Evolutionary conservation across 1,140 invertebrate species (phyloP).

Genomic region (Philaenus spumarius): DNA sequence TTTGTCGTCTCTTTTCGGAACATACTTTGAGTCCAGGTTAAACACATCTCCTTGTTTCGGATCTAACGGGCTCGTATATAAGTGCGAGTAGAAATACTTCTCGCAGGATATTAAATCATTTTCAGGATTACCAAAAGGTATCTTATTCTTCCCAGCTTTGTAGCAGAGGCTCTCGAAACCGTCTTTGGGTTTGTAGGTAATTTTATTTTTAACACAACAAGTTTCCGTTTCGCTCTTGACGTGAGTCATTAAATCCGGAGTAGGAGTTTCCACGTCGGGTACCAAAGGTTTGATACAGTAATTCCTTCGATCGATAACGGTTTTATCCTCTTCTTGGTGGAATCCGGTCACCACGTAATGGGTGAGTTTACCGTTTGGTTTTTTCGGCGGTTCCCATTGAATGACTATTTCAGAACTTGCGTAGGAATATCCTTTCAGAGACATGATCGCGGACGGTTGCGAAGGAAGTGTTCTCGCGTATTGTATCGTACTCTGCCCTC

Average conservation of each 20-base stretch:
- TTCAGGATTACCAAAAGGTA: background rate
- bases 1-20: background rate
- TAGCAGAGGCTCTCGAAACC: background rate
- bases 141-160: background rate
- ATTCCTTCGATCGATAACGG: constrained; percentile 21
- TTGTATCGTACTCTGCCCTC: constrained; percentile 65
- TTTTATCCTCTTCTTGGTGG: constrained; percentile 32
- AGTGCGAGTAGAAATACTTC: constrained; percentile 1
- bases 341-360: constrained; percentile 67
- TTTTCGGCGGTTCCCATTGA: constrained; percentile 64
- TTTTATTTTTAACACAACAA: constrained; percentile 9
- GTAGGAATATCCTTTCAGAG: constrained; percentile 48
- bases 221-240: constrained; percentile 7
- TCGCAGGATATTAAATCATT: background rate
- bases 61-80: background rate
- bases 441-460: constrained; percentile 55
- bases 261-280: background rate
- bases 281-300: constrained; percentile 25
- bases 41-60: background rate
- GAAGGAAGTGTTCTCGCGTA: constrained; percentile 73
- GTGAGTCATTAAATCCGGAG: constrained; percentile 17
- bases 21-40: background rate
- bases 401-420: constrained; percentile 57
- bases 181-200: constrained; percentile 1
- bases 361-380: constrained; percentile 74